phyloP scores from a whole-genome alignment of 2,888 invertebrate species.

The Ashinkailepas kermadecensis region DNA sequence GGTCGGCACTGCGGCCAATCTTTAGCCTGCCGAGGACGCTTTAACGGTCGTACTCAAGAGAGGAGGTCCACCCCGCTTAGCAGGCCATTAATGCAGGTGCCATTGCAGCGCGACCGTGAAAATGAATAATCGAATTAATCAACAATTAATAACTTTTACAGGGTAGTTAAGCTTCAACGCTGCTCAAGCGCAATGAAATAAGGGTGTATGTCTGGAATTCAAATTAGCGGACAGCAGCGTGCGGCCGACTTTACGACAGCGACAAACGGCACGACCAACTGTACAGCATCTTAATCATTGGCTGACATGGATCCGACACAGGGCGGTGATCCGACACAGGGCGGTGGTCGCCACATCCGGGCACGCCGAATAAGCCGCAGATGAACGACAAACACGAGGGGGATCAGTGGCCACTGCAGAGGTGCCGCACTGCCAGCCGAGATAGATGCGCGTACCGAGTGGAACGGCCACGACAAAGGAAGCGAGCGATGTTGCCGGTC shows the following conservation, averaged over 20 bases:
- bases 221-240: neutral
- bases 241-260: neutral
- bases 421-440: neutral
- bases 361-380: neutral
- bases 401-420: neutral
- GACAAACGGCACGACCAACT: neutral
- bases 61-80: neutral
- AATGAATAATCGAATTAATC: constrained; percentile 15
- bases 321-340: neutral
- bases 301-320: neutral
- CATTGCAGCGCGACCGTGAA: neutral
- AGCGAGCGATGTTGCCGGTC: neutral
- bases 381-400: neutral
- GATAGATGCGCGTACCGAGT: neutral
- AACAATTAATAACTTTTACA: constrained; percentile 11
- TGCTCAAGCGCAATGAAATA: constrained; percentile 9
- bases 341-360: neutral
- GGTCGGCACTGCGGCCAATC: neutral
- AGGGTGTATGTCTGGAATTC: neutral
- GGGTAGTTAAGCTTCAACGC: neutral
- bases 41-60: neutral
- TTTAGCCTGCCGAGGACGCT: neutral
- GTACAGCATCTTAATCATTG: neutral
- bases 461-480: neutral
- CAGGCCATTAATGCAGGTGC: constrained; percentile 7